Evolutionary conservation across 2,888 invertebrate genomes (phyloP).

Genomic region (Hypomecis atomaria): DNA sequence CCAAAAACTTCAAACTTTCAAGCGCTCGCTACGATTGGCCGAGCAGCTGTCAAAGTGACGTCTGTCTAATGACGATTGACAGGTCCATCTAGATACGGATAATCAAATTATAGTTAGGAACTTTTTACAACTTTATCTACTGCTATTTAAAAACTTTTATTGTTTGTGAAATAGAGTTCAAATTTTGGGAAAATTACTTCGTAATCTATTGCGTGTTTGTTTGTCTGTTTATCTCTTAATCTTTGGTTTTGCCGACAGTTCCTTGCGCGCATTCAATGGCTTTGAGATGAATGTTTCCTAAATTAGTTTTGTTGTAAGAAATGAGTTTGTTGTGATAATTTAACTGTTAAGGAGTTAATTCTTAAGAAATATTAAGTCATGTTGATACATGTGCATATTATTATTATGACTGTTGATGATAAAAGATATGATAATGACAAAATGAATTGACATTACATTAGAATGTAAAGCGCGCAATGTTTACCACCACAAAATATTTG

Average conservation of each 20-base stretch:
- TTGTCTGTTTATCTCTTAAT: constrained; percentile 49
- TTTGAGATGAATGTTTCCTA: constrained; percentile 56
- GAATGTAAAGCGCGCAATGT: too few species aligned
- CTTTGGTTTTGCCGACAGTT: constrained; percentile 61
- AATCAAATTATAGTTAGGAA: constrained; percentile 68
- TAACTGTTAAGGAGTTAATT: not conserved
- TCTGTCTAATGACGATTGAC: constrained; percentile 72
- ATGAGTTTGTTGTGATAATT: too few species aligned
- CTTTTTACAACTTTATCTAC: constrained; percentile 32
- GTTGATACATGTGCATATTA: not conserved
- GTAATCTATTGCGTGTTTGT: constrained; percentile 38
- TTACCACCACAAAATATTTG: too few species aligned
- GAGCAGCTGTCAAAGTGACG: constrained; percentile 66
- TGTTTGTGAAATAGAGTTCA: not conserved
- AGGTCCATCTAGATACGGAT: constrained; percentile 78
- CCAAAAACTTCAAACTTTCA: constrained; percentile 36
- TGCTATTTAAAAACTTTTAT: constrained; percentile 22
- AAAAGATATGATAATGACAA: too few species aligned
- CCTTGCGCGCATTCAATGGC: constrained; percentile 61
- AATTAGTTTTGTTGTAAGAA: constrained; percentile 56
- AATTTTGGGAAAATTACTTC: constrained; percentile 8
- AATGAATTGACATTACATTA: too few species aligned
- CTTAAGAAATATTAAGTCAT: constrained; percentile 41
- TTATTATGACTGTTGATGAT: too few species aligned
- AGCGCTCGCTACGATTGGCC: constrained; percentile 52